Evolutionary conservation across 2,888 invertebrate species (phyloP).

Genomic region (Synanthedon formicaeformis): DNA sequence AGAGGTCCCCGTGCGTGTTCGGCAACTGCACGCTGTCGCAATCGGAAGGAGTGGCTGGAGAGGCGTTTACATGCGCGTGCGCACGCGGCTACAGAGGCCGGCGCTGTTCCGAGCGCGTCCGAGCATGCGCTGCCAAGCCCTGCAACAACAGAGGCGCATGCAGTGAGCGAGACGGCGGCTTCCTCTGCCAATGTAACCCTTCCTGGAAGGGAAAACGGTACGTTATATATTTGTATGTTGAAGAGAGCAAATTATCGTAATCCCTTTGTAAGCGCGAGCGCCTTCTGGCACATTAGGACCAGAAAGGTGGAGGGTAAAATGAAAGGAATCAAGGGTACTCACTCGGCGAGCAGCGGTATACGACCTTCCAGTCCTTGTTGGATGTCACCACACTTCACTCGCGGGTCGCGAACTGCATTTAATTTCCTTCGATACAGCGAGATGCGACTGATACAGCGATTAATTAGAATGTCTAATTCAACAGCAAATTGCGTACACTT

Average conservation of each 20-base stretch:
- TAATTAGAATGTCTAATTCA: too few species aligned
- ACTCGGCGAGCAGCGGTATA: too few species aligned
- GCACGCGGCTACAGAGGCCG: slow-evolving; percentile 75
- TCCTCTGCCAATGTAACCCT: slow-evolving; percentile 79
- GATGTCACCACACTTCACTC: too few species aligned
- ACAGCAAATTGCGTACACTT: too few species aligned
- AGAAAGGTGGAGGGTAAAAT: too few species aligned
- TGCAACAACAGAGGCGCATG: slow-evolving; percentile 83
- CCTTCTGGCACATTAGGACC: too few species aligned
- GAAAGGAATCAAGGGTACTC: too few species aligned
- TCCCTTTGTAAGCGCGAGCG: too few species aligned
- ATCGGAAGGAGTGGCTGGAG: slow-evolving; percentile 17
- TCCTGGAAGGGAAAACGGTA: slow-evolving; percentile 76
- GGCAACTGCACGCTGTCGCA: slow-evolving; percentile 72
- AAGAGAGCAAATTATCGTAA: neutral
- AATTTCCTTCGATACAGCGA: too few species aligned
- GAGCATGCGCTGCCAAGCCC: slow-evolving; percentile 79
- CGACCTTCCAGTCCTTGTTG: too few species aligned
- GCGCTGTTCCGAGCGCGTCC: slow-evolving; percentile 75
- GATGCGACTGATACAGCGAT: too few species aligned
- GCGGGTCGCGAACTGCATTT: too few species aligned
- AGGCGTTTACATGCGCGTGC: slow-evolving; percentile 73
- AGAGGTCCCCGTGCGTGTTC: slow-evolving; percentile 76
- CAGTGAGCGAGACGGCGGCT: slow-evolving; percentile 74
- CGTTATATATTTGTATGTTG: slow-evolving; percentile 8